Evolutionary conservation across 2,888 invertebrate species (phyloP).

Genomic region (Epiblema foenella): DNA sequence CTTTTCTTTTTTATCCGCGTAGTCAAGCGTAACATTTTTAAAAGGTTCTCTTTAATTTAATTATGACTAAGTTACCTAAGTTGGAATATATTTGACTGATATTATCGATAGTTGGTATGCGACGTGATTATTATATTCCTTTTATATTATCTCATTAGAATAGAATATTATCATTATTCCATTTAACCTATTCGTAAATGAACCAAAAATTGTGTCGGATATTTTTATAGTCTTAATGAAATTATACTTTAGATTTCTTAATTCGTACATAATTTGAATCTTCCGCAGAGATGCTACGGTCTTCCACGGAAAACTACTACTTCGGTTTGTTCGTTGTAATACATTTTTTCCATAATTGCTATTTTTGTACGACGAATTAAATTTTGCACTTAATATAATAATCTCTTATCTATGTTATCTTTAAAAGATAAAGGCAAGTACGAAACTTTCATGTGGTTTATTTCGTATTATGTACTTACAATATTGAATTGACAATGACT

Average conservation of each 20-base stretch:
- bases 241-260: slow-evolving; percentile 45
- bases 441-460: background rate
- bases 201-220: slow-evolving; percentile 74
- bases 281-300: slow-evolving; percentile 18
- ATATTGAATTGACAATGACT: too few species aligned
- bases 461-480: background rate
- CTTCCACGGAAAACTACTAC: slow-evolving; percentile 12
- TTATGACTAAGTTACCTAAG: slow-evolving; percentile 62
- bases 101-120: slow-evolving; percentile 56
- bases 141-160: slow-evolving; percentile 61
- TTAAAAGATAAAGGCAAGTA: background rate
- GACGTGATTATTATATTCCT: slow-evolving; percentile 61
- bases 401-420: background rate
- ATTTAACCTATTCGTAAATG: slow-evolving; percentile 57
- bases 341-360: background rate
- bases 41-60: slow-evolving; percentile 16
- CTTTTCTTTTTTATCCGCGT: slow-evolving; percentile 31
- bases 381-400: slow-evolving; percentile 4
- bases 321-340: background rate
- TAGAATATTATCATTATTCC: slow-evolving; percentile 53
- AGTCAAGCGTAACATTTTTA: slow-evolving; percentile 46
- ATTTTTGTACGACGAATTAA: slow-evolving; percentile 18
- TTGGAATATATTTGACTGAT: slow-evolving; percentile 71
- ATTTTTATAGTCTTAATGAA: slow-evolving; percentile 65
- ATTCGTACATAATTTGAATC: slow-evolving; percentile 12